A percentile compares a stretch with the other conserved stretches of the same genome.
These are phyloP conservation scores for Anser brachyrhynchus DNA, from an alignment of 2,113 vertebrate genomes.

Conservation along the genomic window DNA sequence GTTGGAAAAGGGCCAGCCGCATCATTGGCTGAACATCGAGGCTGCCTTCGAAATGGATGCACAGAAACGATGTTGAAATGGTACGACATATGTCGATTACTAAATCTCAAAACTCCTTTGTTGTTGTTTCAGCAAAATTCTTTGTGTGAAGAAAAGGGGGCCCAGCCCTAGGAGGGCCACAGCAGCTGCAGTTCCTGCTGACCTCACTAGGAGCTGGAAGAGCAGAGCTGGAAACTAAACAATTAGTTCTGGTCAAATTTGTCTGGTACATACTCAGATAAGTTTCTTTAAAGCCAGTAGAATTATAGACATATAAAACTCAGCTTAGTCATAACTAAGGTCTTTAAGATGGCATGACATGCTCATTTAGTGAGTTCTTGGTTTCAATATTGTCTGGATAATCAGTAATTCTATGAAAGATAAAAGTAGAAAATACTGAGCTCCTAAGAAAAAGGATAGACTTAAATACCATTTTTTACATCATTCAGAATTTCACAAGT, in stretches of 20 bases:
- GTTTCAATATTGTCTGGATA: neutral
- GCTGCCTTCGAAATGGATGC: conserved; percentile 33
- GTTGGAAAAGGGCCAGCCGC: conserved; percentile 65
- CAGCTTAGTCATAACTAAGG: neutral
- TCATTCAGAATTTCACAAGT: neutral
- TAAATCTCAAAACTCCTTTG: neutral
- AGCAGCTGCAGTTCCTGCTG: neutral
- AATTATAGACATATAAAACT: neutral
- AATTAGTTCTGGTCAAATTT: neutral
- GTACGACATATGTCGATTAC: neutral
- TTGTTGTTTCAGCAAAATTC: neutral
- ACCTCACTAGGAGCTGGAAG: neutral
- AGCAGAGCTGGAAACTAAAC: neutral
- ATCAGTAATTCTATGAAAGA: neutral
- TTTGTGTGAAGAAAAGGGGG: neutral
- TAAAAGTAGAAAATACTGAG: neutral
- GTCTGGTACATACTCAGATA: neutral
- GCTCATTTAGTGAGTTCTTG: neutral
- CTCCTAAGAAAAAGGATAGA: neutral
- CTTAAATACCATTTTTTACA: neutral
- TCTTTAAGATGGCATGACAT: neutral
- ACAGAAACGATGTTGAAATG: neutral
- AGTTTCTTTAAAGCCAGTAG: neutral
- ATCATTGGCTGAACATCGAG: conserved; percentile 45
- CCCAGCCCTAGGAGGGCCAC: neutral